Evolutionary conservation across 1,140 invertebrate genomes (phyloP).

Genomic region (Anagrus nilaparvatae): DNA sequence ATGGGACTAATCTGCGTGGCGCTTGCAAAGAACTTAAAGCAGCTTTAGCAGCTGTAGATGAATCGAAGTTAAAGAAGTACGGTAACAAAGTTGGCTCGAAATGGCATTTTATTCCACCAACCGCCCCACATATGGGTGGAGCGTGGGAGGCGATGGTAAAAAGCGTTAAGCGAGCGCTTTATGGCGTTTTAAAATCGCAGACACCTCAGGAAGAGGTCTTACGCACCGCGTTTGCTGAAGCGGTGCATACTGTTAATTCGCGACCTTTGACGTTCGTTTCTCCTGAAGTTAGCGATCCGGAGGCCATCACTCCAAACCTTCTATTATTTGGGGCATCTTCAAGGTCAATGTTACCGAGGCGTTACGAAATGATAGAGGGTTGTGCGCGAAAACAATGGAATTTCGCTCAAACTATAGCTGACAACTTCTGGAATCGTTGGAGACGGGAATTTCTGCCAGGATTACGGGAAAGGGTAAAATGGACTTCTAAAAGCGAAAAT

Average conservation of each 20-base stretch:
- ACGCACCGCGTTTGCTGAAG: constrained; percentile 6
- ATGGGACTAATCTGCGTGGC: neutral
- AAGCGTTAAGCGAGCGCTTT: constrained; percentile 9
- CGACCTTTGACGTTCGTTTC: constrained; percentile 18
- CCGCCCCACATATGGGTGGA: constrained; percentile 24
- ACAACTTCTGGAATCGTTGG: constrained; percentile 10
- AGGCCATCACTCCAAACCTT: constrained; percentile 21
- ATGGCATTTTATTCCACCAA: constrained; percentile 26
- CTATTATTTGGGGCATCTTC: constrained; percentile 20
- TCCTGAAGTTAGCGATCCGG: constrained; percentile 8
- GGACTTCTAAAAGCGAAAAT: neutral
- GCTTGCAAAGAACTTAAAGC: neutral
- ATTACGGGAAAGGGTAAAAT: neutral
- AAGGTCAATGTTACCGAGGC: neutral
- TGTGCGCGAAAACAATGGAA: constrained; percentile 1
- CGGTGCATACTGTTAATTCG: constrained; percentile 15
- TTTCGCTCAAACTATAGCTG: neutral
- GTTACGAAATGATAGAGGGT: neutral
- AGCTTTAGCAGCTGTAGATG: neutral
- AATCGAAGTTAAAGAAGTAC: neutral
- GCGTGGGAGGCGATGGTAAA: constrained; percentile 21
- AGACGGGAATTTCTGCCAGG: constrained; percentile 5
- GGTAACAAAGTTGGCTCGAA: constrained; percentile 4
- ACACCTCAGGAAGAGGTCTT: constrained; percentile 5
- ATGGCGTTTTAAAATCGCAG: neutral